Conservation (phyloP, 2,113 vertebrate genomes). For the Strigops habroptila region DNA sequence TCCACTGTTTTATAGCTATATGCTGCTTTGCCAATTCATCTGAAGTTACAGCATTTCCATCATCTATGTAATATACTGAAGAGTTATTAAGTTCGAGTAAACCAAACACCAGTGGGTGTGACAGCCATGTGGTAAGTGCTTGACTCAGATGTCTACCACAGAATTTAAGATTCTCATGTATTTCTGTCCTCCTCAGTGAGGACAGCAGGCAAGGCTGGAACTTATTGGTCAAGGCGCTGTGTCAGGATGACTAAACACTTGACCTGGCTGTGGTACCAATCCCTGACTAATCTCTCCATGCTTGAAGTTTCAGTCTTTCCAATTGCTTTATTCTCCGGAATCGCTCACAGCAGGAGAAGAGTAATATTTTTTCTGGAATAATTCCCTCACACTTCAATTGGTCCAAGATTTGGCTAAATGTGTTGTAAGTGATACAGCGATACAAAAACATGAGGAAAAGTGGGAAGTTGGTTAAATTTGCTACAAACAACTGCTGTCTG, state of each 20-base stretch:
- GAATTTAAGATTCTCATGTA: constrained; percentile 24
- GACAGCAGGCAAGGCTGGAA: constrained; percentile 27
- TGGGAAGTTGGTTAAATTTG: background rate
- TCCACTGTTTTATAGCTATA: background rate
- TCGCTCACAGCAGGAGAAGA: constrained; percentile 17
- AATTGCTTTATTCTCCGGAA: constrained; percentile 16
- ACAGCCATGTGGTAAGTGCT: constrained; percentile 18
- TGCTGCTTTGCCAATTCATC: background rate
- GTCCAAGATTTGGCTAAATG: background rate
- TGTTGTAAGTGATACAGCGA: background rate
- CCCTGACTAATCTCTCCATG: constrained; percentile 33
- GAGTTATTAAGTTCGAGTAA: constrained; percentile 23
- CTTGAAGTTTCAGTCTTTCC: constrained; percentile 42
- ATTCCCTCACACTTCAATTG: background rate
- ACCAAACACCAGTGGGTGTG: constrained; percentile 50
- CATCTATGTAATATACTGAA: background rate
- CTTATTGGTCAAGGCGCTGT: background rate
- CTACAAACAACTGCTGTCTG: background rate
- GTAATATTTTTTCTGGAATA: constrained; percentile 41
- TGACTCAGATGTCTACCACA: constrained; percentile 50
- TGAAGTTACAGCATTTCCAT: background rate
- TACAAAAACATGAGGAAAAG: background rate
- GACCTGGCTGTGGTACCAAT: background rate
- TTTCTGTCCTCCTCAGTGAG: background rate
- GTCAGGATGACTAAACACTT: constrained; percentile 43